These are phyloP conservation scores for Cosmopolites sordidus DNA, from an alignment of 2,888 invertebrate species.

Conservation along the genomic window DNA sequence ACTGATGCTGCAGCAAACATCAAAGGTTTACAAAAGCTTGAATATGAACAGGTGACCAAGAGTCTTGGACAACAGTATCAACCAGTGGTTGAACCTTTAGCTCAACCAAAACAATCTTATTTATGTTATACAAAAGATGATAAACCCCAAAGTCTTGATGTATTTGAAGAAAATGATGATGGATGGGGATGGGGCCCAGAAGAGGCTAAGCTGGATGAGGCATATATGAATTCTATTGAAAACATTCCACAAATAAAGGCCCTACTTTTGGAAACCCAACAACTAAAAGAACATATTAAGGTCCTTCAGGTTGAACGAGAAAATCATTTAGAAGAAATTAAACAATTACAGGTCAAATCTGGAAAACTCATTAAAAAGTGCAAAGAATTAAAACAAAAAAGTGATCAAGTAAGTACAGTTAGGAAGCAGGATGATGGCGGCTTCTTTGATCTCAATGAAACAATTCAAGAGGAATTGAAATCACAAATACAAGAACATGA, in stretches of 20 bases:
- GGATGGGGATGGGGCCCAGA: slow-evolving; percentile 61
- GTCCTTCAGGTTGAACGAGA: slow-evolving; percentile 58
- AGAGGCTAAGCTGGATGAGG: slow-evolving; percentile 52
- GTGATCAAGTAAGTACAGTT: slow-evolving; percentile 52
- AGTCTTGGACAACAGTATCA: slow-evolving; percentile 17
- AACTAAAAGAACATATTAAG: slow-evolving; percentile 57
- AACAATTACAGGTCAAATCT: slow-evolving; percentile 64
- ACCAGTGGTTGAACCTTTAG: slow-evolving; percentile 34
- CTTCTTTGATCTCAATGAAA: slow-evolving; percentile 65
- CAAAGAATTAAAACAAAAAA: slow-evolving; percentile 72
- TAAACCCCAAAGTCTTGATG: slow-evolving; percentile 26
- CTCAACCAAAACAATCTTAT: slow-evolving; percentile 39
- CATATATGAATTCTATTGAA: slow-evolving; percentile 43
- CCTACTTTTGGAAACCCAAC: slow-evolving; percentile 48
- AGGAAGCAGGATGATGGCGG: slow-evolving; percentile 39
- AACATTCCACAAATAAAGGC: slow-evolving; percentile 33
- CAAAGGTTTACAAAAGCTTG: slow-evolving; percentile 28
- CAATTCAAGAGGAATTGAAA: slow-evolving; percentile 78
- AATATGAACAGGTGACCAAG: slow-evolving; percentile 29
- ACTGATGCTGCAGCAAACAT: slow-evolving; percentile 20
- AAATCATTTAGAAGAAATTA: slow-evolving; percentile 58
- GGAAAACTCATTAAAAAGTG: slow-evolving; percentile 78
- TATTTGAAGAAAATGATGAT: slow-evolving; percentile 51
- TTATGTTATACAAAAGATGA: slow-evolving; percentile 39
- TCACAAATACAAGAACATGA: slow-evolving; percentile 63